Conservation (phyloP, 1,140 invertebrate genomes). For the Palaemon carinicauda region DNA sequence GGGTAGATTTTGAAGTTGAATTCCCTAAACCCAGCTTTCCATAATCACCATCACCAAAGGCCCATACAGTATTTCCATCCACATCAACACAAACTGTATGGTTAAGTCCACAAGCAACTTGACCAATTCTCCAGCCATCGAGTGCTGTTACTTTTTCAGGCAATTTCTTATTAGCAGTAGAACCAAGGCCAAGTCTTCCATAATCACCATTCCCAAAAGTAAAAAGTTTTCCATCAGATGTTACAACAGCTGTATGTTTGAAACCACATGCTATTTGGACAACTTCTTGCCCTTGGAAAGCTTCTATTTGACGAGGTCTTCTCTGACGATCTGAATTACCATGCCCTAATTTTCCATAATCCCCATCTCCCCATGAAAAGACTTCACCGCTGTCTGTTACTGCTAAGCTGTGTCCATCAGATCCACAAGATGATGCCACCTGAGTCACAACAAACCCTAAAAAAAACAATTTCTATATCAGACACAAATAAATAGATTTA, state of each 20-base stretch:
- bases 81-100: slow-evolving; percentile 73
- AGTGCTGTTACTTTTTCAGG: slow-evolving; percentile 70
- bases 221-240: slow-evolving; percentile 73
- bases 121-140: slow-evolving; percentile 67
- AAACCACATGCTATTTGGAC: slow-evolving; percentile 73
- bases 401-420: too few relatives aligned
- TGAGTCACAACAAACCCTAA: too few relatives aligned
- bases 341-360: slow-evolving; percentile 77
- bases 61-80: slow-evolving; percentile 72
- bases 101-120: slow-evolving; percentile 73
- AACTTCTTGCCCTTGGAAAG: slow-evolving; percentile 73
- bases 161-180: slow-evolving; percentile 72
- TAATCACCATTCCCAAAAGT: slow-evolving; percentile 77
- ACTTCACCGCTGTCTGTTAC: too few relatives aligned
- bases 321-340: slow-evolving; percentile 74
- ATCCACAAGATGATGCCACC: too few relatives aligned
- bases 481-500: too few relatives aligned
- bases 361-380: too few relatives aligned
- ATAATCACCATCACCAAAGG: slow-evolving; percentile 76
- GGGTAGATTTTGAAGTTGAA: slow-evolving; percentile 69
- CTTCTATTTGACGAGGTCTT: slow-evolving; percentile 74
- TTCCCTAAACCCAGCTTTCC: slow-evolving; percentile 74
- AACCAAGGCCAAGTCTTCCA: slow-evolving; percentile 72
- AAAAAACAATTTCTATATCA: too few relatives aligned
- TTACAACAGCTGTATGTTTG: slow-evolving; percentile 76